Base-by-base conservation (phyloP, 2,113 vertebrate genomes). In the Xiphorhynchus elegans region DNA sequence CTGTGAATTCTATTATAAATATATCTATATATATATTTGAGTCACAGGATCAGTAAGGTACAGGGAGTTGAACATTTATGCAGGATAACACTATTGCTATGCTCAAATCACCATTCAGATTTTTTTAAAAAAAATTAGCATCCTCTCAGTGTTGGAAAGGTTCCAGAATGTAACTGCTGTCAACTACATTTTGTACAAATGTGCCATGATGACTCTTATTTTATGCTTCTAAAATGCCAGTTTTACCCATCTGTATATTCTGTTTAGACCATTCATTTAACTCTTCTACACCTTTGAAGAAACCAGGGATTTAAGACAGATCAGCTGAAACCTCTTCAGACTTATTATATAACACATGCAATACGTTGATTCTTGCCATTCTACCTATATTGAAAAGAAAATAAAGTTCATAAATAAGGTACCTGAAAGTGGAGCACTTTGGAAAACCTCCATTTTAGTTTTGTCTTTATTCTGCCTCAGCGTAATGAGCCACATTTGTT, bases 401-500 rank as follows among this genome's bases (percentile, higher is more conserved):
- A 44, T 73, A 70, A 76, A 81, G 80, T 40, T 67, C 44, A 73
- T 88, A 85, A 77, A 92, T 87, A 82, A 84, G 42, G 37, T 68
- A 63, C 17, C 19, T 67, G 56, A 56, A 79, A 91, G 44, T 79
- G 25, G 39, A 79, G 49, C 35, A 64, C 44, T 79, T 82, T 76
- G 82, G 81, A 83, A 85, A 91, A 76, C 52, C 63, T 91, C 81
- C 40, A 37, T 87, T 95, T 81, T 28, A 16, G 49, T 89, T 87
- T 95, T 87, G 40, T 94, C 87, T 93, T 93, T 89, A 82, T 95
- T 94, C 87, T 85, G 23, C 83, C 50, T 90, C 74, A 33, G 24
- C 59, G 79, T 94, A 93, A 90, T 92, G 80, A 96, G 42, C 50
- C 50, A 31, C 89, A 84, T 96, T 94, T 95, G 77, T 92, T 95